Evolutionary conservation across 2,888 invertebrate genomes (phyloP), one percentile per base, ranked within the genome.

Genomic region (Drosophila basisetae): DNA sequence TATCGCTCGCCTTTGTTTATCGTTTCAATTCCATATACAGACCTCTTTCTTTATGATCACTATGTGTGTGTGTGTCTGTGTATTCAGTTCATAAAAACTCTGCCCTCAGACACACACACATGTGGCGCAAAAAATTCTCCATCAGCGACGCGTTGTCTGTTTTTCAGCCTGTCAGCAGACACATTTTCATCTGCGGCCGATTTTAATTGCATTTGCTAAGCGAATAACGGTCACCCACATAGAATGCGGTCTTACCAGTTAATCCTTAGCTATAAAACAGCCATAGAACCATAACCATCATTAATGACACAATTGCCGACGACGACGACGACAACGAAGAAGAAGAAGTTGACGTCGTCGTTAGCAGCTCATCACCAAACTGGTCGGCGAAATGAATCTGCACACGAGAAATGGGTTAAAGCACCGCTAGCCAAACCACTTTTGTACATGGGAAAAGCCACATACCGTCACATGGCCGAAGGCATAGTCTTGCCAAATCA

Each of bases 1-100:
- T 75, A 50, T 55, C n/a, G 55, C 72, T 73, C 58, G 68, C 69
- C 79, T 83, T 89, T 87, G 89, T 89, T 89, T 87, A 85, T 80
- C 83, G 84, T 80, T 79, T 69, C 73, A 73, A 69, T 76, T 73
- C 65, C 66, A 74, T 76, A 56, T 39, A 49, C 55, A 73, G 64
- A 59, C 60, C 69, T 54, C 54, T 72, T 76, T 73, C 81, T 68
- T 77, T 73, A 81, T 56, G 73, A 81, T 68, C 71, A 49, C 43
- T 50, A 59, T 54, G 6, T 58, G 47, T 43, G 43, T 68, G 53
- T 55, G 1, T 35, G 25, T 47, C 35, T 53, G 49, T 68, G 50
- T 71, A 35, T 53, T 43, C 54, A 64, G 59, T 35, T 52, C 67
- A 64, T 52, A 56, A 60, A 65, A 53, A 50, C 39, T 54, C 53